Conservation (phyloP, 2,797 vertebrate genomes). For the Onychomys torridus region DNA sequence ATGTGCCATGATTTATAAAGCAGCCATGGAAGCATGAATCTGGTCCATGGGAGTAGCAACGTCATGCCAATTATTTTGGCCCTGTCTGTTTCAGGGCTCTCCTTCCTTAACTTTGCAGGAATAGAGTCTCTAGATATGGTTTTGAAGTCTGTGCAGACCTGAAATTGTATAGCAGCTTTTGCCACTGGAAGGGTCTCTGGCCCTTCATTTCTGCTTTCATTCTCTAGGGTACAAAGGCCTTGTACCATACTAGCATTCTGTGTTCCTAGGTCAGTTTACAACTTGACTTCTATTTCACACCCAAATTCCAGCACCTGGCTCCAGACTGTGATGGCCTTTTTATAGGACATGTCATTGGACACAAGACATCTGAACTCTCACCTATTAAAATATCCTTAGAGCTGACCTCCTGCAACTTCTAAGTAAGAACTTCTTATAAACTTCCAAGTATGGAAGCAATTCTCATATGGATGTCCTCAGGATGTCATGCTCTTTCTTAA, state of each 20-base stretch:
- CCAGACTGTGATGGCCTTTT: not conserved
- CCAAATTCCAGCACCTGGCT: not conserved
- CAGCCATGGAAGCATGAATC: no score
- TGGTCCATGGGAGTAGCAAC: not conserved
- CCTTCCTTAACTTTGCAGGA: not conserved
- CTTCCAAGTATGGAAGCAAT: not conserved
- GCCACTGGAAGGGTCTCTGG: not conserved
- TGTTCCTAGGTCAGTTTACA: no score
- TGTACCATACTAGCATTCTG: not conserved
- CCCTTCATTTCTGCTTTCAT: not conserved
- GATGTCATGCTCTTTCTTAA: not conserved
- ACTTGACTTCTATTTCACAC: not conserved
- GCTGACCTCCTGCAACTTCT: not conserved
- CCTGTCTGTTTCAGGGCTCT: not conserved
- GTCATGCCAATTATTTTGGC: not conserved
- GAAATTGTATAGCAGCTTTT: not conserved
- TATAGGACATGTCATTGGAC: no score
- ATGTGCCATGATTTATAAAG: rapidly evolving
- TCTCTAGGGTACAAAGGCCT: no score
- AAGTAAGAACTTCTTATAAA: not conserved
- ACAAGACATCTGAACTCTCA: not conserved
- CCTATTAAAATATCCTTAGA: not conserved
- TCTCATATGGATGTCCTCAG: not conserved
- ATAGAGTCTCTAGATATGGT: not conserved
- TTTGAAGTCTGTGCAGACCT: not conserved